These are phyloP conservation scores for Protaetia brevitarsis DNA, from an alignment of 1,140 invertebrate species.

Conservation along the genomic window DNA sequence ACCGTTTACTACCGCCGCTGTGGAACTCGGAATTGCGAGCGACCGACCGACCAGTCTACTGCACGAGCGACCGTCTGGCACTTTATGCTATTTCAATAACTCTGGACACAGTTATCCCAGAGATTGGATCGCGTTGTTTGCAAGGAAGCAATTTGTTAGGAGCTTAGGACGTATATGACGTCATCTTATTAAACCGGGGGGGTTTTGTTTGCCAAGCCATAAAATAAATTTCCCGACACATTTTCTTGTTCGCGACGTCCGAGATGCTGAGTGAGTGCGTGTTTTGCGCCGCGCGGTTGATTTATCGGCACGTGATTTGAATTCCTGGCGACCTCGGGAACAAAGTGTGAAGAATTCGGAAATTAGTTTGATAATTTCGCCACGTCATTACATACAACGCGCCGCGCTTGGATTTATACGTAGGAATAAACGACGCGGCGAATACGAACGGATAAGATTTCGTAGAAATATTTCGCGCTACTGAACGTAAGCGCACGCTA, in stretches of 20 bases:
- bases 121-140: constrained; percentile 35
- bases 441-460: too few species aligned
- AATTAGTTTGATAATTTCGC: constrained; percentile 34
- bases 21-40: neutral
- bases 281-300: constrained; percentile 41
- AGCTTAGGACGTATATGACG: constrained; percentile 37
- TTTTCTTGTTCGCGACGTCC: constrained; percentile 34
- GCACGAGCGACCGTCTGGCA: neutral
- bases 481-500: too few species aligned
- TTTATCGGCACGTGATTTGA: constrained; percentile 42
- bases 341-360: constrained; percentile 29
- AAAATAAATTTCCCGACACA: constrained; percentile 41
- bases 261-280: too few species aligned
- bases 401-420: too few species aligned
- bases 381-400: neutral
- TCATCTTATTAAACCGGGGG: constrained; percentile 40
- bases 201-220: constrained; percentile 39
- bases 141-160: constrained; percentile 36
- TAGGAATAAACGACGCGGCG: too few species aligned
- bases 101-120: constrained; percentile 30
- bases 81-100: constrained; percentile 22
- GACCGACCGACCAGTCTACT: neutral
- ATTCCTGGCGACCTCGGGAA: constrained; percentile 26
- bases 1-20: too few species aligned
- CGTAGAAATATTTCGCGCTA: too few species aligned